Evolutionary conservation across 2,113 vertebrate species (phyloP).

Genomic region (Tupaia chinensis): DNA sequence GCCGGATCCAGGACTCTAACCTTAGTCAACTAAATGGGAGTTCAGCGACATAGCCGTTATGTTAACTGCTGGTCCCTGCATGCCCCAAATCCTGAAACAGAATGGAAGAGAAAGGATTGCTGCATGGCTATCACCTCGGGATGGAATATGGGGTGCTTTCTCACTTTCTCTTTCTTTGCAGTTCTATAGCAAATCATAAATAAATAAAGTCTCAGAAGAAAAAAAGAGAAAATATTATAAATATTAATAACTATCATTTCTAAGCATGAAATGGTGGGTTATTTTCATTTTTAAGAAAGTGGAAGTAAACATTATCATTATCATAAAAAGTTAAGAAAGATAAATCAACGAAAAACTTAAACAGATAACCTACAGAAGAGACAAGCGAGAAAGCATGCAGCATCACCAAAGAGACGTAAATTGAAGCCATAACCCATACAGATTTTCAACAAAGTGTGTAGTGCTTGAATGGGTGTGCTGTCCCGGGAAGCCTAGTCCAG

Average conservation of each 20-base stretch:
- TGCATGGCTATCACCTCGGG: too few relatives aligned
- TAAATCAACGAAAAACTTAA: neutral
- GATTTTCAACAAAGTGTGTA: neutral
- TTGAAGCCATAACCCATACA: neutral
- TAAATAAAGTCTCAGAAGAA: neutral
- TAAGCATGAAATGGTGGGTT: neutral
- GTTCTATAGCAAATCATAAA: too few relatives aligned
- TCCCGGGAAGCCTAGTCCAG: neutral
- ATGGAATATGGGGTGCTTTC: too few relatives aligned
- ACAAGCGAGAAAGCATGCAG: neutral
- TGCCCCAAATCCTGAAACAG: too few relatives aligned
- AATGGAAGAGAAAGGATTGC: too few relatives aligned
- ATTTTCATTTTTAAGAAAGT: conserved; percentile 35
- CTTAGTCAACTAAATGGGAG: too few relatives aligned
- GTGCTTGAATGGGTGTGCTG: too few relatives aligned
- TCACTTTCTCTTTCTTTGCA: too few relatives aligned
- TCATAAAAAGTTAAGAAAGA: neutral
- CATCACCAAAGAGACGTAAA: neutral
- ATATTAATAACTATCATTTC: neutral
- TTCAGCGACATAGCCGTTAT: too few relatives aligned
- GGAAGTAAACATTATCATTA: neutral
- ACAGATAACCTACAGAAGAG: neutral
- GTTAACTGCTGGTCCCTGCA: too few relatives aligned
- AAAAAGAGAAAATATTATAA: neutral
- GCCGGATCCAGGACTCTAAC: too few relatives aligned